Evolutionary conservation across 2,797 vertebrate species (phyloP), one percentile per base, ranked within the genome.

Genomic region (Myripristis jacobus): DNA sequence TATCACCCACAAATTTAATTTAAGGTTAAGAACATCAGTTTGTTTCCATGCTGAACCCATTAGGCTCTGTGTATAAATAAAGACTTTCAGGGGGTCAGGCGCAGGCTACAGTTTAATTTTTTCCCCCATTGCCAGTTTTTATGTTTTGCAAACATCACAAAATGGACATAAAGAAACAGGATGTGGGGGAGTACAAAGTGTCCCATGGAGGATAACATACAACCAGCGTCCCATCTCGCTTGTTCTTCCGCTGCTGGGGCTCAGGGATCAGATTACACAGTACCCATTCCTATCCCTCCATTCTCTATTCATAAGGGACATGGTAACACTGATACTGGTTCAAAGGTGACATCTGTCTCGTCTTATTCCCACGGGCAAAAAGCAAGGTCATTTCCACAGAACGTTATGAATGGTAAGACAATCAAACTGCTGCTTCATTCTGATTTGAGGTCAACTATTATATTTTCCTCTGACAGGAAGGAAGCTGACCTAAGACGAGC

Each of bases 181-280:
- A 92, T 78, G 85, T 64, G 67, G 63, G 90, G 86, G 89, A 90
- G 80, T 88, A 79, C 9, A 74, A 73, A 66, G n/a, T n/a, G n/a
- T 79, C 84, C 84, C 86, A 60, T 0, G 0, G 58, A 76, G 79
- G 65, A 81, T 48, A 78, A 66, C 53, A 81, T 50, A 69, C 67
- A 74, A 70, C 65, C 74, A 46, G 25, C 54, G 73, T 73, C 77
- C 51, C 67, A 59, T 70, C 63, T 61, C 66, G 62, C 85, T 68
- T 68, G 67, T 76, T 73, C 68, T 79, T 83, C 73, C 19, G 1
- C 57, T 53, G 25, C 52, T 44, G n/a, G n/a, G n/a, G 67, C 75
- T 69, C 36, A 31, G 16, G 57, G 82, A 77, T 89, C 77, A 75
- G 31, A 84, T 89, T 89, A 80, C 68, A 10, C 54, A 61, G n/a